Conservation (phyloP, 2,113 vertebrate species). For the Halichoeres trimaculatus region DNA sequence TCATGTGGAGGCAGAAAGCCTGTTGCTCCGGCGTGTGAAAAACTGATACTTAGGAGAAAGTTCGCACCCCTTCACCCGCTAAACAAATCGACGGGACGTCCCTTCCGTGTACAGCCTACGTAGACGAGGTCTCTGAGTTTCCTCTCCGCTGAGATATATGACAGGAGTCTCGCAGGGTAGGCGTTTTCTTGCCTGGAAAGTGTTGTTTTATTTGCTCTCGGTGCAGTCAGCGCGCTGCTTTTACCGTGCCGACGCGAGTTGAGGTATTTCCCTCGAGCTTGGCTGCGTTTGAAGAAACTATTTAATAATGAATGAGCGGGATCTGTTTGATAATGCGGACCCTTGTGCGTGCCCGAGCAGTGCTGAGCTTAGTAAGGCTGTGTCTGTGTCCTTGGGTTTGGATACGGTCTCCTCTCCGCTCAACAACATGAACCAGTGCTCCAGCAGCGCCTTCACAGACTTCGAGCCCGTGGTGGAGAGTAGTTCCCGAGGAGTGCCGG, state of each 20-base stretch:
- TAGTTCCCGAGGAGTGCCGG: conserved; percentile 15
- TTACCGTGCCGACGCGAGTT: conserved; percentile 9
- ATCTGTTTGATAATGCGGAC: conserved; percentile 42
- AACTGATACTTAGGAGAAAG: conserved; percentile 42
- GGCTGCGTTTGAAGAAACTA: conserved; percentile 39
- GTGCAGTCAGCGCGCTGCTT: conserved; percentile 4
- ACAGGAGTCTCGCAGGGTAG: conserved; percentile 37
- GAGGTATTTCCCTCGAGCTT: conserved; percentile 46
- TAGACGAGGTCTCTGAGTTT: conserved; percentile 29
- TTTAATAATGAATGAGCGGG: conserved; percentile 32
- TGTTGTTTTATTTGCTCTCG: conserved; percentile 27
- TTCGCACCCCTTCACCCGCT: conserved; percentile 29
- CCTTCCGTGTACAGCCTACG: conserved; percentile 22
- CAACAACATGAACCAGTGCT: conserved; percentile 65
- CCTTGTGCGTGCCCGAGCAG: conserved; percentile 81
- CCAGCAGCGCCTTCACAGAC: conserved; percentile 49
- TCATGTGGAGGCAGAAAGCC: too few relatives aligned
- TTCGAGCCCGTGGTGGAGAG: conserved; percentile 52
- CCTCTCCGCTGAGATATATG: conserved; percentile 33
- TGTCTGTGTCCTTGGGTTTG: conserved; percentile 89
- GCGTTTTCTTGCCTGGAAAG: conserved; percentile 50
- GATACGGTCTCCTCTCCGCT: conserved; percentile 80
- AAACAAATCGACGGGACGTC: conserved; percentile 56
- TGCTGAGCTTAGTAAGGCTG: conserved; percentile 87
- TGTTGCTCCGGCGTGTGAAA: neutral